Evolutionary conservation across 2,113 vertebrate species (phyloP).

Genomic region (Prionailurus bengalensis): DNA sequence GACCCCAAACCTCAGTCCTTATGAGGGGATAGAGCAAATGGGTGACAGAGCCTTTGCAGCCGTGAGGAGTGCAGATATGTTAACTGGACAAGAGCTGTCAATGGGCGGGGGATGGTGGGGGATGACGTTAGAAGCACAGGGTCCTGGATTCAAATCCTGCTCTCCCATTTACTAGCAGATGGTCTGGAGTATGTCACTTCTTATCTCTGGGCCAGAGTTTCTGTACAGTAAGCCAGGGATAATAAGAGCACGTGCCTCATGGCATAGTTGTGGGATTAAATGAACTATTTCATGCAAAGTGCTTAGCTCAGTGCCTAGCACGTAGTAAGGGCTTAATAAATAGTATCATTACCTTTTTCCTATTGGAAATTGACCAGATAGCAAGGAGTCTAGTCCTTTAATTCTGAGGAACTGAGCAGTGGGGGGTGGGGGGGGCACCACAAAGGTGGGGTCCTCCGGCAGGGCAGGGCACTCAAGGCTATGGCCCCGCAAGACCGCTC

Average conservation of each 20-base stretch:
- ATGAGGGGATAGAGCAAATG: not conserved
- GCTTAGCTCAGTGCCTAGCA: not conserved
- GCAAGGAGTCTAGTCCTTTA: not conserved
- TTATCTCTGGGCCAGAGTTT: not conserved
- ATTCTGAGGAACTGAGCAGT: not conserved
- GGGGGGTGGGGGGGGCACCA: no score
- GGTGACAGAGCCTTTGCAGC: not conserved
- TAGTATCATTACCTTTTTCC: not conserved
- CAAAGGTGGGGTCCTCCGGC: not conserved
- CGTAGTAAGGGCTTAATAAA: not conserved
- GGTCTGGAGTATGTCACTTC: no score
- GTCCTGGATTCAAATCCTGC: not conserved
- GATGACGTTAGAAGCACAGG: not conserved
- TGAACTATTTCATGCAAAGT: not conserved
- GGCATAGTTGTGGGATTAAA: no score
- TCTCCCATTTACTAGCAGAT: not conserved
- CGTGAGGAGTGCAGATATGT: not conserved
- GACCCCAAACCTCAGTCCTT: not conserved
- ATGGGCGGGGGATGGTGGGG: no score
- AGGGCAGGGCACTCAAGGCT: not conserved
- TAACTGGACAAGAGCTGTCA: not conserved
- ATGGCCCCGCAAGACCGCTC: not conserved
- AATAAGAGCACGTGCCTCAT: not conserved
- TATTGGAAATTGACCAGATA: not conserved
- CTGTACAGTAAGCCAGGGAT: not conserved